phyloP scores from a whole-genome alignment of 2,888 invertebrate species.

The Nowickia ferox region DNA sequence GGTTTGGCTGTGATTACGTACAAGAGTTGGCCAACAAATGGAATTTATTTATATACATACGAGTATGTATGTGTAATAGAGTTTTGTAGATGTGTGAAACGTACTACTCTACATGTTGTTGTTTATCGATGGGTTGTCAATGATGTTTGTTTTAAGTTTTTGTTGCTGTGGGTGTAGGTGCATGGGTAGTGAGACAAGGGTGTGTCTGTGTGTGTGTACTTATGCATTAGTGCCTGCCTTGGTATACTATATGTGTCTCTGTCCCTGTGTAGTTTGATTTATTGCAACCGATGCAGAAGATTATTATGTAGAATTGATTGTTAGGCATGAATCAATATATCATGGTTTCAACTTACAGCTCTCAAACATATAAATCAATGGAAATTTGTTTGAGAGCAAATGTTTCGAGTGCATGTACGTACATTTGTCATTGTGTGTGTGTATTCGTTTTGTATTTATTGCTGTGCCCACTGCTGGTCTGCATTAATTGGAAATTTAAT shows the following conservation, averaged over 20 bases:
- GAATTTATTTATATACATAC: conserved; percentile 25
- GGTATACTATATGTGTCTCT: conserved; percentile 19
- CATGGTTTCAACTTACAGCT: conserved; percentile 68
- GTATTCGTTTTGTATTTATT: conserved; percentile 20
- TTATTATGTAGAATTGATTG: conserved; percentile 71
- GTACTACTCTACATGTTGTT: background rate
- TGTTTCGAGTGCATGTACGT: background rate
- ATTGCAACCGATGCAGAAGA: conserved; percentile 66
- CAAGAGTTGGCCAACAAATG: conserved; percentile 53
- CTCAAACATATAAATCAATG: conserved; percentile 66
- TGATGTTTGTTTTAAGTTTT: conserved; percentile 43
- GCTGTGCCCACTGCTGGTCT: conserved; percentile 2
- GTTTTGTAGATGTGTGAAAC: background rate
- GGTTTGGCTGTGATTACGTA: conserved; percentile 57
- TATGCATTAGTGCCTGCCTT: conserved; percentile 1
- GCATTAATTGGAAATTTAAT: conserved; percentile 66
- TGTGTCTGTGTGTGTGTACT: conserved; percentile 10
- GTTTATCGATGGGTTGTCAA: conserved; percentile 43
- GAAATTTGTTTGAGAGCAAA: conserved; percentile 32
- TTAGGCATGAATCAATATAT: conserved; percentile 70
- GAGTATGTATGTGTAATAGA: background rate
- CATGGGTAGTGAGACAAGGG: background rate
- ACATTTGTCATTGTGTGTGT: background rate
- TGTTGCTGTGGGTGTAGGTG: background rate
- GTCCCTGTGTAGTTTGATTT: conserved; percentile 65